These are phyloP conservation scores for Hemithea aestivaria DNA, from an alignment of 2,888 invertebrate species.

Conservation along the genomic window DNA sequence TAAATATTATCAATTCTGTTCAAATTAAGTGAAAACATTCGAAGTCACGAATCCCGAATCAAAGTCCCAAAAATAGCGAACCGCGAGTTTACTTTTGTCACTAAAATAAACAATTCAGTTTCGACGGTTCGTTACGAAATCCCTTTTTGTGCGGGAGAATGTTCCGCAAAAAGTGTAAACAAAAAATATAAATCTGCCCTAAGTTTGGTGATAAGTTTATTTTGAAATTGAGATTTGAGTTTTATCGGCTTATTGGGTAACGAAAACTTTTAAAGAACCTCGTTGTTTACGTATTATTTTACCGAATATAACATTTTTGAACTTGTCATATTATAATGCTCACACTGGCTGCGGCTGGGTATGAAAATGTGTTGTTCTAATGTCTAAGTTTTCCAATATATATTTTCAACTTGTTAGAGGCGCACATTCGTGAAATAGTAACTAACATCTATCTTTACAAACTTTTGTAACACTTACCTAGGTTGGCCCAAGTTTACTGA, in stretches of 20 bases:
- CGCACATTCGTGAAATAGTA: too few species aligned
- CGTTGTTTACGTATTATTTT: too few species aligned
- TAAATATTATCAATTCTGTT: too few species aligned
- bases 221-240: conserved; percentile 60
- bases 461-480: too few species aligned
- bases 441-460: too few species aligned
- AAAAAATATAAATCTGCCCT: conserved; percentile 61
- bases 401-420: too few species aligned
- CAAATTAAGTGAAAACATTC: conserved; percentile 25
- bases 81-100: conserved; percentile 56
- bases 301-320: too few species aligned
- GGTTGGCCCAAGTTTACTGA: too few species aligned
- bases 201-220: conserved; percentile 67
- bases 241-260: conserved; percentile 43
- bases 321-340: too few species aligned
- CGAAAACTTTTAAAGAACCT: background rate
- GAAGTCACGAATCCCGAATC: conserved; percentile 36
- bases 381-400: too few species aligned
- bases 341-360: too few species aligned
- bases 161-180: conserved; percentile 61
- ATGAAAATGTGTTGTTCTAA: too few species aligned
- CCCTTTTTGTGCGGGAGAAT: conserved; percentile 53
- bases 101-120: conserved; percentile 64
- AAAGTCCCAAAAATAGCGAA: conserved; percentile 38
- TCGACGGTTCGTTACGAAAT: conserved; percentile 38